Evolutionary conservation across 1,140 invertebrate genomes (phyloP), one percentile per base, ranked within the genome.

Genomic region (Manduca sexta): DNA sequence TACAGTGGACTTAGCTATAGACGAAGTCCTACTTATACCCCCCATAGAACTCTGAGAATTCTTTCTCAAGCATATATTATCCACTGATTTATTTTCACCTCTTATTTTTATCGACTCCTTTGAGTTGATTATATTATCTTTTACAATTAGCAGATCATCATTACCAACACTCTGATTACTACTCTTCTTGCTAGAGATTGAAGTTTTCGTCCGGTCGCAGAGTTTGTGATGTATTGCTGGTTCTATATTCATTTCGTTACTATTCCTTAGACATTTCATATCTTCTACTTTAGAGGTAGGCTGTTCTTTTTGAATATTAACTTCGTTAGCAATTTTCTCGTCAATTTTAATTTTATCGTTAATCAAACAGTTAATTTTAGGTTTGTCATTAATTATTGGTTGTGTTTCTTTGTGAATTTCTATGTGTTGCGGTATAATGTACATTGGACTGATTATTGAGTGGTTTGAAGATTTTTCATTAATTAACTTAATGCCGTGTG

Each of bases 221-320:
- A 90, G 69, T 37, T 88, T 83, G 60, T 90, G 89, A 70, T 91
- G 89, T 1, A 88, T 84, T 13, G 88, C 46, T 42, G 88, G 88
- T 65, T 89, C 89, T 39, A 89, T 84, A 64, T 60, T 72, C 21
- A 75, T 65, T 29, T 57, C 70, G 61, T 60, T 65, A 60, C 40
- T 69, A n/a, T 75, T 73, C 56, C 70, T 74, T 14, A 71, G 54
- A 34, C 70, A 58, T 74, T 77, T 15, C 72, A 49, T 8, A 45
- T 85, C 71, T 38, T 77, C 67, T 31, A 74, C 50, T 8, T 26
- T 26, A 57, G 70, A 70, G 33, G 59, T 44, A 41, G 65, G 45
- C n/a, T 57, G 30, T 37, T 74, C 63, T 50, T 67, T 73, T 46
- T 73, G 62, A 4, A 52, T 38, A 42, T 46, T 57, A 12, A 54